A percentile compares a stretch with the other conserved stretches of the same genome.
phyloP scores from a whole-genome alignment of 2,888 invertebrate species.

The Cephus sareptanus region DNA sequence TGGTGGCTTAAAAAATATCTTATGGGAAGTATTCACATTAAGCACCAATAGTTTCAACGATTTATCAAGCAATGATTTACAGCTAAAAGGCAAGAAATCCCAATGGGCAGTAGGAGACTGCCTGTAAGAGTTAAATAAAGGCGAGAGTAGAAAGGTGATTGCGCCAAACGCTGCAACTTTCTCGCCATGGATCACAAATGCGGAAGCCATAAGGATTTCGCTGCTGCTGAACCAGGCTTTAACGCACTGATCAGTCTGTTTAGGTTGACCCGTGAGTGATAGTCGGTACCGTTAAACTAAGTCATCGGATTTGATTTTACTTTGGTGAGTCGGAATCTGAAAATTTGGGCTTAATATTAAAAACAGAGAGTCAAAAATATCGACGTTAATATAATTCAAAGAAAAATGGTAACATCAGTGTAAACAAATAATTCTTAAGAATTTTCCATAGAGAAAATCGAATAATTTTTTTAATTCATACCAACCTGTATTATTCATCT shows the following conservation, averaged over 20 bases:
- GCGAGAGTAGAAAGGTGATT: conserved; percentile 13
- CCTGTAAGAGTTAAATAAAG: not conserved
- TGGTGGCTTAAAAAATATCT: not conserved
- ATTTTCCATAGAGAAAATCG: not conserved
- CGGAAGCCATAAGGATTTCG: conserved; percentile 30
- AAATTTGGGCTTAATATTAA: not conserved
- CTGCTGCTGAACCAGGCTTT: not conserved
- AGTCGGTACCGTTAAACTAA: not conserved
- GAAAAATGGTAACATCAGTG: not conserved
- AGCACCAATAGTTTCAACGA: not conserved
- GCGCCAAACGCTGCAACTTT: conserved; percentile 36
- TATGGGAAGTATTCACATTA: not conserved
- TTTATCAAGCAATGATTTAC: not conserved
- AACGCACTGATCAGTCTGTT: not conserved
- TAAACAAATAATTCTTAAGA: not conserved
- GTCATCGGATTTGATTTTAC: not conserved
- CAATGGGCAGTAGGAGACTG: not conserved
- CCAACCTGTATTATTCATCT: not conserved
- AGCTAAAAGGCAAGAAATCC: not conserved
- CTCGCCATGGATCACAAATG: conserved; percentile 37
- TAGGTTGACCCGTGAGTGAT: not conserved
- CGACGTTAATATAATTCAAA: not conserved
- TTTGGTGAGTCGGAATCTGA: not conserved
- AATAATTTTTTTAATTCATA: not conserved
- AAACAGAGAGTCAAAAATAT: not conserved